Evolutionary conservation across 2,113 vertebrate species (phyloP).

Genomic region (Stigmatopora nigra): DNA sequence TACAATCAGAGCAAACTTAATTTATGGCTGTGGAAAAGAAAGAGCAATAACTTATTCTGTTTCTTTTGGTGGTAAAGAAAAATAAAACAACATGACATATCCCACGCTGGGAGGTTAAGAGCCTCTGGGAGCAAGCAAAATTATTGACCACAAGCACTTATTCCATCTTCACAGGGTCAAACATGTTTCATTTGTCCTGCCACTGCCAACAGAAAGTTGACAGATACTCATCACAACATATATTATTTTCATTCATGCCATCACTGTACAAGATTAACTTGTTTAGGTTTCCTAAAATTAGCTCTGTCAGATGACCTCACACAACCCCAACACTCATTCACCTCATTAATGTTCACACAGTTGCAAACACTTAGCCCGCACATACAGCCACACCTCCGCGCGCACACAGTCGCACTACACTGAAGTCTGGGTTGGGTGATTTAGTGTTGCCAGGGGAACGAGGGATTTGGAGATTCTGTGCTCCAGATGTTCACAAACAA

Average conservation of each 20-base stretch:
- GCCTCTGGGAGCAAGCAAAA: constrained; percentile 7
- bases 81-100: background rate
- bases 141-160: constrained; percentile 15
- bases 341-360: background rate
- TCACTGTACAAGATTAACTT: background rate
- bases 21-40: background rate
- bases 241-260: background rate
- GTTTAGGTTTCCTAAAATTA: background rate
- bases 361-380: background rate
- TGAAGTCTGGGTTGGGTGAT: constrained; percentile 44
- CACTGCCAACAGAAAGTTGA: constrained; percentile 24
- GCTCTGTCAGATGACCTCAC: background rate
- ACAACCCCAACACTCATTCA: background rate
- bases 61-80: background rate
- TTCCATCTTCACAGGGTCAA: constrained; percentile 34
- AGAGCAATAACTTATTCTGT: background rate
- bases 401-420: constrained; percentile 6
- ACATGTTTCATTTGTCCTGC: constrained; percentile 28
- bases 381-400: background rate
- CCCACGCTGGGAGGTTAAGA: constrained; percentile 14
- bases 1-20: background rate
- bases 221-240: constrained; percentile 8
- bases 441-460: constrained; percentile 58
- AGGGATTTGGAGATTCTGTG: constrained; percentile 47
- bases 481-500: constrained; percentile 61